Evolutionary conservation across 2,797 vertebrate genomes (phyloP), one percentile per base, ranked within the genome.

Genomic region (Gila robusta): DNA sequence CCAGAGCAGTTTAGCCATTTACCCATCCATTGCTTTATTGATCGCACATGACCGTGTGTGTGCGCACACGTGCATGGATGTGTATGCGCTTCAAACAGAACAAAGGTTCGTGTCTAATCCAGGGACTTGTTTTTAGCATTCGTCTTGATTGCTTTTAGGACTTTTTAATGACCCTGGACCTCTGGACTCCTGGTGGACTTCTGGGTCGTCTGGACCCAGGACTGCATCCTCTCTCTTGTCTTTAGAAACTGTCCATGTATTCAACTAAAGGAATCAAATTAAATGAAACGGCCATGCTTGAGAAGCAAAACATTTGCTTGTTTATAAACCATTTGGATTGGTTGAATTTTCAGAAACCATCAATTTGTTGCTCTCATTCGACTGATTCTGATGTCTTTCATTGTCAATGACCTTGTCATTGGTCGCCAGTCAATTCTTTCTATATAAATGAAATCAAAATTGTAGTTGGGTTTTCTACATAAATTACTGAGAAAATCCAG

Each of bases 1-100:
- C 91, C 91, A 87, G 92, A 93, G 59, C 87, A 81, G 39, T 89
- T 87, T 79, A 89, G 80, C 85, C 84, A 11, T 89, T 66, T 81
- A 77, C 79, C 70, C 81, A 59, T 77, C 44, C 67, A 78, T 81
- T 87, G n/a, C 76, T 93, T 92, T 90, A 91, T 89, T 89, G 86
- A 79, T 83, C 73, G 88, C 84, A 90, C 70, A 83, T 91, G 88
- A 84, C 79, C 37, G 4, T 66, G 70, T 82, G 71, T 82, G 71
- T 64, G 37, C 62, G 47, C 64, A 66, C 35, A 74, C 39, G 12
- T 87, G 71, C 26, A 49, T 82, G 78, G 71, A 14, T n/a, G 16
- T 80, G 35, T 78, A 69, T 81, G 80, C 72, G 64, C 21, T 44
- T 76, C 64, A 49, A 59, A 52, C 44, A 12, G 4, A 79, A 83